Evolutionary conservation across 2,797 vertebrate genomes (phyloP).

Genomic region (Botia almorhae): DNA sequence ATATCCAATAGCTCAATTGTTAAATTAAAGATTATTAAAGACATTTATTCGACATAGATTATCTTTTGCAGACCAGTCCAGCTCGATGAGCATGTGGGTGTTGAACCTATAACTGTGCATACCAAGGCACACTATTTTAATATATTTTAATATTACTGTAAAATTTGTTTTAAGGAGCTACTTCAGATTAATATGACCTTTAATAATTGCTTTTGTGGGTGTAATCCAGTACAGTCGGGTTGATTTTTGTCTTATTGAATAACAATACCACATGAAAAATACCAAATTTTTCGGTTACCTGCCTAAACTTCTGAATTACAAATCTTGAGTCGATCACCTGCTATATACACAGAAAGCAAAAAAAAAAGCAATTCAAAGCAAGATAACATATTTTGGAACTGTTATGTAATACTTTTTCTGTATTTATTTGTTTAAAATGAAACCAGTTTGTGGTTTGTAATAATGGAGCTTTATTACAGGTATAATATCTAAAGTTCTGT

Average conservation of each 20-base stretch:
- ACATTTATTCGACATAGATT: neutral
- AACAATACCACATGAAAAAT: neutral
- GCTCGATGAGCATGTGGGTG: neutral
- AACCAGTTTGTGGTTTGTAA: neutral
- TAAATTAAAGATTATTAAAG: neutral
- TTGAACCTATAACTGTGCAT: neutral
- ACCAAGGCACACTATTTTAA: neutral
- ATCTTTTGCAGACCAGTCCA: neutral
- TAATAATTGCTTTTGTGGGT: neutral
- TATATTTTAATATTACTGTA: neutral
- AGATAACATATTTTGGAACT: neutral
- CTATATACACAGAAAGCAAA: neutral
- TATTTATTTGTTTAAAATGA: neutral
- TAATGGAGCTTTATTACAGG: neutral
- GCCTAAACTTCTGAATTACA: neutral
- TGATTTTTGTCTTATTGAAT: too few species aligned
- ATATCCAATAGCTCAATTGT: neutral
- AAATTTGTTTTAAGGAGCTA: neutral
- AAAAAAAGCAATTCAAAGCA: neutral
- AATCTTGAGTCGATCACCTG: too few species aligned
- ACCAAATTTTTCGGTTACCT: neutral
- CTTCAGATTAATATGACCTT: neutral
- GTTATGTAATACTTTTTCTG: neutral
- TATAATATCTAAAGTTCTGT: neutral
- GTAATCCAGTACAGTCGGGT: neutral